A percentile compares a stretch with the other conserved stretches of the same genome.
These are phyloP conservation scores for Xerus inauris DNA, from an alignment of 2,113 vertebrate genomes.

Conservation along the genomic window DNA sequence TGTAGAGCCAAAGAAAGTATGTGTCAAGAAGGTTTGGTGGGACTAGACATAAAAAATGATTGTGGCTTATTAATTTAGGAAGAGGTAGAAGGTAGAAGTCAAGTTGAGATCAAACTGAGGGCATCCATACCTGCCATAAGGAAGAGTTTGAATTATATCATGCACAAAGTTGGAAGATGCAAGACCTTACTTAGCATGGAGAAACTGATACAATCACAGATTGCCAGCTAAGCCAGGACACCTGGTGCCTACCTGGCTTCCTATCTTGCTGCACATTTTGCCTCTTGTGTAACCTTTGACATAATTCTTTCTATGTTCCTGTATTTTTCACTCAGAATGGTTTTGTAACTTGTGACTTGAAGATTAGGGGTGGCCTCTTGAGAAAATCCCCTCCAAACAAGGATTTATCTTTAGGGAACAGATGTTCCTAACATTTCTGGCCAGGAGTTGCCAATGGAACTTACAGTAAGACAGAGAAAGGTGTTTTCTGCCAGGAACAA, in stretches of 20 bases:
- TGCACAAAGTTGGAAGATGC: background rate
- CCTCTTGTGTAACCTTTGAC: background rate
- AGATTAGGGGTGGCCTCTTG: background rate
- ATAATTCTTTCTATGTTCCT: background rate
- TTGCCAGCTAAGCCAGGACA: background rate
- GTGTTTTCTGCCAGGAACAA: background rate
- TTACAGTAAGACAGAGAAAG: background rate
- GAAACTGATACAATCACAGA: background rate
- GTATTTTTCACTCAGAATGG: background rate
- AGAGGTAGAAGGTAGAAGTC: background rate
- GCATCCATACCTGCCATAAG: background rate
- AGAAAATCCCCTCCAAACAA: background rate
- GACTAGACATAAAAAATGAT: background rate
- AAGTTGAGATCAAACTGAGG: background rate
- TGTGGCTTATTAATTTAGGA: background rate
- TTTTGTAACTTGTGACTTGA: background rate
- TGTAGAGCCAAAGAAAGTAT: background rate
- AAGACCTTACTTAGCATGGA: background rate
- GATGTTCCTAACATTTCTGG: background rate
- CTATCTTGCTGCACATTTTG: background rate
- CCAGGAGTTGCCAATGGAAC: background rate
- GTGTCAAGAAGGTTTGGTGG: background rate
- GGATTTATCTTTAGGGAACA: conserved; percentile 1
- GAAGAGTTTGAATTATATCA: background rate
- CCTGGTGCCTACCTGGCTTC: background rate